These are phyloP conservation scores for Pleuronectes platessa DNA, from an alignment of 2,113 vertebrate genomes.

Conservation along the genomic window DNA sequence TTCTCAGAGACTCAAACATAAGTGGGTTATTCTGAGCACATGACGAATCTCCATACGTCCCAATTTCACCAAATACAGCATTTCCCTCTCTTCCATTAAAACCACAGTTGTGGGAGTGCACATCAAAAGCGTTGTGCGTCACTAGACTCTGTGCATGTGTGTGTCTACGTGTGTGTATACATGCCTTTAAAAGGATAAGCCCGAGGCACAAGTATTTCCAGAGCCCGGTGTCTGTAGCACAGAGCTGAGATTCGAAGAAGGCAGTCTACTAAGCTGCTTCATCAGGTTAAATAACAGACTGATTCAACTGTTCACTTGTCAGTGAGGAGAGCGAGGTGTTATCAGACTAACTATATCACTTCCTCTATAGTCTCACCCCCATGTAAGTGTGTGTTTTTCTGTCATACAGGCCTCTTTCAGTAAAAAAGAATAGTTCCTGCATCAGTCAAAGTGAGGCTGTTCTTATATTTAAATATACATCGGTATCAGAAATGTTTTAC, in stretches of 20 bases:
- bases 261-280: constrained; percentile 29
- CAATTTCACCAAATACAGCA: not conserved
- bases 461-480: too few species aligned
- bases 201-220: constrained; percentile 40
- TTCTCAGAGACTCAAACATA: not conserved
- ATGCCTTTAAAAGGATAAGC: constrained; percentile 67
- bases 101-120: constrained; percentile 11
- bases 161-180: constrained; percentile 8
- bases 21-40: not conserved
- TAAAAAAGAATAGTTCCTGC: not conserved
- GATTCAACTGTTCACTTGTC: constrained; percentile 28
- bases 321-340: not conserved
- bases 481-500: too few species aligned
- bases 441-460: not conserved
- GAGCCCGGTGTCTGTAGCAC: constrained; percentile 13
- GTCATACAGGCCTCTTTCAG: not conserved
- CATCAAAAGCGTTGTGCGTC: constrained; percentile 41
- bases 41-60: not conserved
- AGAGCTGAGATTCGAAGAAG: constrained; percentile 40
- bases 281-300: constrained; percentile 34
- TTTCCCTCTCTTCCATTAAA: not conserved
- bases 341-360: not conserved
- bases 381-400: not conserved
- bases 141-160: constrained; percentile 22
- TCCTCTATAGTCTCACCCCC: not conserved